Conservation (phyloP, 2,888 invertebrate genomes). For the Pecten maximus region DNA sequence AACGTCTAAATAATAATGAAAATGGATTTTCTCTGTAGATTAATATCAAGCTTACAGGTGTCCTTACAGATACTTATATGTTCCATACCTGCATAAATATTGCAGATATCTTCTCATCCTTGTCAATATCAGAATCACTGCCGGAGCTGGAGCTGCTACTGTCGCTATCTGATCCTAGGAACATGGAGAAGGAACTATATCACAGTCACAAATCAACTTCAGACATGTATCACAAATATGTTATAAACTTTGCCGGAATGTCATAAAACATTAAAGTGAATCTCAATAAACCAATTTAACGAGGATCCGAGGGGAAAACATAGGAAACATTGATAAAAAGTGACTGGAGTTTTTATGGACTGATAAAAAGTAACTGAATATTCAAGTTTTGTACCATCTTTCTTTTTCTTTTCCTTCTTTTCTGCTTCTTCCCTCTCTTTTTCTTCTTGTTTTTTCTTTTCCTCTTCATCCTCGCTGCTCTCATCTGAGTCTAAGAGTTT, state of each 20-base stretch:
- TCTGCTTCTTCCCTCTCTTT: constrained; percentile 67
- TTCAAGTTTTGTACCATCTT: constrained; percentile 52
- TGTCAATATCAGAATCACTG: constrained; percentile 83
- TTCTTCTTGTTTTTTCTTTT: constrained; percentile 84
- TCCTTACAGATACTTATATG: background rate
- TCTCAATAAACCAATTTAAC: too few species aligned
- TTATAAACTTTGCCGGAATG: too few species aligned
- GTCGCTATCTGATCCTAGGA: constrained; percentile 73
- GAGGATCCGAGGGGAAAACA: too few species aligned
- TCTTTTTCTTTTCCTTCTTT: constrained; percentile 61
- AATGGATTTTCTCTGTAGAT: too few species aligned
- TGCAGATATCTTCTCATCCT: constrained; percentile 80
- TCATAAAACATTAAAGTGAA: too few species aligned
- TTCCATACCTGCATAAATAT: constrained; percentile 81
- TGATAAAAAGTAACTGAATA: too few species aligned
- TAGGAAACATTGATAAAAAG: too few species aligned
- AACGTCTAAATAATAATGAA: too few species aligned
- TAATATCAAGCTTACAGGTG: background rate
- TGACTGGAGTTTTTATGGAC: too few species aligned
- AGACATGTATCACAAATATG: too few species aligned
- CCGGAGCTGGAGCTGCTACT: constrained; percentile 80
- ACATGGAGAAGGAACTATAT: constrained; percentile 32
- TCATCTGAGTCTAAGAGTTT: constrained; percentile 87
- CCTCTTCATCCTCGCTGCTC: constrained; percentile 87
- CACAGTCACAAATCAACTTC: background rate